Conservation (phyloP, 1,140 invertebrate species). For the Scaptomyza graminum region DNA sequence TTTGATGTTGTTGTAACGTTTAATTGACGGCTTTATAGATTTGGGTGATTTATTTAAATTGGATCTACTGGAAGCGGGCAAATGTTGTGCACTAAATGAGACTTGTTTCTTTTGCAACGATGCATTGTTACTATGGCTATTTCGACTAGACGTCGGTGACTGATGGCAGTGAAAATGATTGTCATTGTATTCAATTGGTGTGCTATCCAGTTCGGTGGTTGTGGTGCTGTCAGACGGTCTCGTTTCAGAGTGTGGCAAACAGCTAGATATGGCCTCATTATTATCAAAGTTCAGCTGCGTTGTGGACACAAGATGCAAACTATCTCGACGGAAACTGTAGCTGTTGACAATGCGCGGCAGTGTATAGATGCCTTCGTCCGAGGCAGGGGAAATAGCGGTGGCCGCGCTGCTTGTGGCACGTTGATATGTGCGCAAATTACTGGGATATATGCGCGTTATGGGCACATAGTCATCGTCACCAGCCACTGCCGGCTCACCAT, state of each 20-base stretch:
- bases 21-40: slow-evolving; percentile 55
- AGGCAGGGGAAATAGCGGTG: not conserved
- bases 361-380: slow-evolving; percentile 38
- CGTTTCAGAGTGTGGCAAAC: slow-evolving; percentile 1
- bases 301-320: slow-evolving; percentile 62
- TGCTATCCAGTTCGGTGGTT: slow-evolving; percentile 13
- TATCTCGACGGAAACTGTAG: slow-evolving; percentile 63
- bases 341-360: slow-evolving; percentile 69
- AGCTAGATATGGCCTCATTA: slow-evolving; percentile 33
- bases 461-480: slow-evolving; percentile 61
- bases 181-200: slow-evolving; percentile 21
- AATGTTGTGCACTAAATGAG: slow-evolving; percentile 48
- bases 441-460: slow-evolving; percentile 66
- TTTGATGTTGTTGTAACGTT: slow-evolving; percentile 27
- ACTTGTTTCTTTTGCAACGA: slow-evolving; percentile 60
- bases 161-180: slow-evolving; percentile 55
- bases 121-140: slow-evolving; percentile 54
- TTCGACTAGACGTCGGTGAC: slow-evolving; percentile 65
- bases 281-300: slow-evolving; percentile 20
- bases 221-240: slow-evolving; percentile 3
- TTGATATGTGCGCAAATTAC: slow-evolving; percentile 65
- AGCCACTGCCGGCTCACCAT: slow-evolving; percentile 37
- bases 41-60: slow-evolving; percentile 7
- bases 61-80: slow-evolving; percentile 25
- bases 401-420: slow-evolving; percentile 37